These are phyloP conservation scores for Hydropsyche tenuis DNA, from an alignment of 1,140 invertebrate species.

Conservation along the genomic window DNA sequence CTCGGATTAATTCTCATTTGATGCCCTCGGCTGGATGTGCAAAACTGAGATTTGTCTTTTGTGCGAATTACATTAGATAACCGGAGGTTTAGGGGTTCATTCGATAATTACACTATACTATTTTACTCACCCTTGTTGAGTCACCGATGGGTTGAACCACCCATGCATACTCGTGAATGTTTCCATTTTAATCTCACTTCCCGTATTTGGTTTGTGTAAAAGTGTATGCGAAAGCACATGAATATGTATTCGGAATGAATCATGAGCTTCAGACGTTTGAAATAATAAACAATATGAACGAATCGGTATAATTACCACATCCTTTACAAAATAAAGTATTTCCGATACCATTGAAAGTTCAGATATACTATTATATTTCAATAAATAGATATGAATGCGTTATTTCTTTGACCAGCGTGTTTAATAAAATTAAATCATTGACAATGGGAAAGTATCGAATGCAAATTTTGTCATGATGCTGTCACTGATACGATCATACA, in stretches of 20 bases:
- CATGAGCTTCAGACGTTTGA: background rate
- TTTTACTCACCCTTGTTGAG: background rate
- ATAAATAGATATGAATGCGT: too few species aligned
- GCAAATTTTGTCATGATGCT: too few species aligned
- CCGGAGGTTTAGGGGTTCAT: background rate
- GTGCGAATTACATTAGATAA: background rate
- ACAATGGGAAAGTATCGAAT: too few species aligned
- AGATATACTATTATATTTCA: too few species aligned
- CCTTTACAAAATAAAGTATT: too few species aligned
- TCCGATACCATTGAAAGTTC: too few species aligned
- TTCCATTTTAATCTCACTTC: too few species aligned
- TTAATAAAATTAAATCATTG: too few species aligned
- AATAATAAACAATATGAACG: too few species aligned
- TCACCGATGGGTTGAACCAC: background rate
- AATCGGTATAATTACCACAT: too few species aligned
- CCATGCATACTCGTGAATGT: background rate
- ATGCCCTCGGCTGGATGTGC: background rate
- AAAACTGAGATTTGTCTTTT: background rate
- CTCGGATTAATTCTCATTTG: background rate
- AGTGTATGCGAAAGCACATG: slow-evolving; percentile 7
- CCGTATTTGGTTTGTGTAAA: background rate
- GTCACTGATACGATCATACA: background rate
- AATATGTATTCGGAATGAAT: background rate
- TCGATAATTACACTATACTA: background rate
- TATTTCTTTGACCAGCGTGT: too few species aligned